A percentile compares a stretch with the other conserved stretches of the same genome.
phyloP scores from a whole-genome alignment of 2,113 vertebrate genomes.

The Paratilapia polleni region DNA sequence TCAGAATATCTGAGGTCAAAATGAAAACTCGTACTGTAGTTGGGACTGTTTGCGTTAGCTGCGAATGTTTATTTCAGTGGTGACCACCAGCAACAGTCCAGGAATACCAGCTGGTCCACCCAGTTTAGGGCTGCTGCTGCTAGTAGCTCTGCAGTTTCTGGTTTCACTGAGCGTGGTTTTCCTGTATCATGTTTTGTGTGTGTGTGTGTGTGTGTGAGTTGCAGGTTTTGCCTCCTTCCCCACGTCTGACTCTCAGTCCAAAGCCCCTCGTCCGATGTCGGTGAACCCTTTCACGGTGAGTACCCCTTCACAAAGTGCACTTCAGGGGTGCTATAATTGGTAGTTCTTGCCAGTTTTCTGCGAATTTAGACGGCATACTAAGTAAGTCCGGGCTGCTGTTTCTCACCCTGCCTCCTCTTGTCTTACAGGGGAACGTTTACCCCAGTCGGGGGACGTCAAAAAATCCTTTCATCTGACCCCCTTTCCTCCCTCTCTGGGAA shows the following conservation, averaged over 20 bases:
- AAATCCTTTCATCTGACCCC: slow-evolving; percentile 84
- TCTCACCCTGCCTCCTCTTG: slow-evolving; percentile 46
- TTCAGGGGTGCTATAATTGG: slow-evolving; percentile 12
- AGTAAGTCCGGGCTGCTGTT: not conserved
- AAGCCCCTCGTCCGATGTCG: slow-evolving; percentile 80
- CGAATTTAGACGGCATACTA: slow-evolving; percentile 8
- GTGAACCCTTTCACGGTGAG: slow-evolving; percentile 85
- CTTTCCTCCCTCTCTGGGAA: slow-evolving; percentile 25
- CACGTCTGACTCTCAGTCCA: slow-evolving; percentile 71
- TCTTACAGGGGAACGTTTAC: slow-evolving; percentile 82
- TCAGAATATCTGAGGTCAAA: not conserved
- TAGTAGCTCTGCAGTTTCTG: not conserved
- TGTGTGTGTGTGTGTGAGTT: not conserved
- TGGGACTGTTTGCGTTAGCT: not conserved
- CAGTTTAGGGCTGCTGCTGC: not conserved
- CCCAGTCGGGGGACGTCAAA: slow-evolving; percentile 79
- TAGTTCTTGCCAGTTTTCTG: not conserved
- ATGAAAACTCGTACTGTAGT: not conserved
- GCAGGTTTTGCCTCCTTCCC: slow-evolving; percentile 80
- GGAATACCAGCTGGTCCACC: slow-evolving; percentile 30
- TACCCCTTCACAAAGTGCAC: slow-evolving; percentile 12
- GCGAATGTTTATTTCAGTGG: not conserved
- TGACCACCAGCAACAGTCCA: slow-evolving; percentile 8
- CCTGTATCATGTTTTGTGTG: not conserved
- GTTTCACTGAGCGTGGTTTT: not conserved